phyloP scores from a whole-genome alignment of 2,888 invertebrate genomes.

The Callyntrura guangdongensis region DNA sequence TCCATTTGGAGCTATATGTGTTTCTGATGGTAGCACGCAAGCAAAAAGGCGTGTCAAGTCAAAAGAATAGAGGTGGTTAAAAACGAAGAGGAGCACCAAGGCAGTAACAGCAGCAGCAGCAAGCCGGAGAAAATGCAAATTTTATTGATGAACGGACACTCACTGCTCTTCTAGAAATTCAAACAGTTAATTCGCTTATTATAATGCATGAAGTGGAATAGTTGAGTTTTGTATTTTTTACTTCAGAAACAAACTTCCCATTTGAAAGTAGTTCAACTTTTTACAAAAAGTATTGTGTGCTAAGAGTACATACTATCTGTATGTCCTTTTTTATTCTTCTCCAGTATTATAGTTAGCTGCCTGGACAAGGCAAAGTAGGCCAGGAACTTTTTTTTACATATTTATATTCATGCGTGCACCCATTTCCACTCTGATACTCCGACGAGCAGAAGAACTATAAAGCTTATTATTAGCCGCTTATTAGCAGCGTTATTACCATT shows the following conservation, averaged over 20 bases:
- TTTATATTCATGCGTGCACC: no score
- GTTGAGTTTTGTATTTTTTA: neutral
- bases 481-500: neutral
- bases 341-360: neutral
- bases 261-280: neutral
- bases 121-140: conserved; percentile 54
- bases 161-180: neutral
- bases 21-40: neutral
- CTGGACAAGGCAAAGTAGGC: conserved; percentile 33
- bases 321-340: neutral
- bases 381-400: conserved; percentile 1
- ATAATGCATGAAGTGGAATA: neutral
- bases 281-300: neutral
- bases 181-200: conserved; percentile 16
- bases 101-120: neutral
- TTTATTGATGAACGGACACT: conserved; percentile 52
- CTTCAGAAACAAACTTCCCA: neutral
- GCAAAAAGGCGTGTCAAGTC: conserved; percentile 25
- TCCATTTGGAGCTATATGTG: neutral
- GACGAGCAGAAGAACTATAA: neutral
- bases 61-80: neutral
- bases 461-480: conserved; percentile 38
- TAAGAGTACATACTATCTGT: no score
- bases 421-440: neutral
- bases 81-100: conserved; percentile 4